These are phyloP conservation scores for Agonopterix heracliana DNA, from an alignment of 2,888 invertebrate species.

Conservation along the genomic window DNA sequence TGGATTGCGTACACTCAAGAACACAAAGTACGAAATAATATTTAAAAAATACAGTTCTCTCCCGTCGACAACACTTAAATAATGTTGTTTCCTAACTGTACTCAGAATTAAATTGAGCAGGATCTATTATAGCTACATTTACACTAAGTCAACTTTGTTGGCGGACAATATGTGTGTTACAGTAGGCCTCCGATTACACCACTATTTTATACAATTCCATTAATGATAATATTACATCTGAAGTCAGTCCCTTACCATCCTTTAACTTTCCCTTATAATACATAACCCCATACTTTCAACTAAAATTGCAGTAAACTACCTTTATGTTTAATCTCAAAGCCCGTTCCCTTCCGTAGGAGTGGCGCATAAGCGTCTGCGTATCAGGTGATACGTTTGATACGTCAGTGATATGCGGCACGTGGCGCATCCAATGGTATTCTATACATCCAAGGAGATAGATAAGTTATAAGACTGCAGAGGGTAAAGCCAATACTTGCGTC, in stretches of 20 bases:
- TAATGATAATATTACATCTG: conserved; percentile 67
- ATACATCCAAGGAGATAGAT: too few relatives aligned
- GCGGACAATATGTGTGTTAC: conserved; percentile 52
- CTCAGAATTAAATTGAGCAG: conserved; percentile 71
- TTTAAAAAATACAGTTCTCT: conserved; percentile 40
- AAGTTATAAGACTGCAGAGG: too few relatives aligned
- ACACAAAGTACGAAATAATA: conserved; percentile 10
- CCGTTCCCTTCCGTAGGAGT: conserved; percentile 13
- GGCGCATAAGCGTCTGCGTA: too few relatives aligned
- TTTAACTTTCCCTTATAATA: conserved; percentile 63
- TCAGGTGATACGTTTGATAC: too few relatives aligned
- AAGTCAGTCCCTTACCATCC: conserved; percentile 66
- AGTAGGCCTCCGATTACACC: conserved; percentile 63
- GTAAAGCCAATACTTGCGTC: too few relatives aligned
- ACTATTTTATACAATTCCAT: conserved; percentile 68
- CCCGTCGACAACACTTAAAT: conserved; percentile 39
- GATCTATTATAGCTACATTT: conserved; percentile 61
- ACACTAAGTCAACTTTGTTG: conserved; percentile 69
- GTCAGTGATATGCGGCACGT: too few relatives aligned
- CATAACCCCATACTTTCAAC: conserved; percentile 60
- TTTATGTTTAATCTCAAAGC: conserved; percentile 66
- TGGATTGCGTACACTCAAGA: conserved; percentile 12
- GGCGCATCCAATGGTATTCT: too few relatives aligned
- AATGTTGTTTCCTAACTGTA: conserved; percentile 54
- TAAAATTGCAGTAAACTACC: conserved; percentile 65